Conservation (phyloP, 2,888 invertebrate species). For the Aspidapion aeneum region DNA sequence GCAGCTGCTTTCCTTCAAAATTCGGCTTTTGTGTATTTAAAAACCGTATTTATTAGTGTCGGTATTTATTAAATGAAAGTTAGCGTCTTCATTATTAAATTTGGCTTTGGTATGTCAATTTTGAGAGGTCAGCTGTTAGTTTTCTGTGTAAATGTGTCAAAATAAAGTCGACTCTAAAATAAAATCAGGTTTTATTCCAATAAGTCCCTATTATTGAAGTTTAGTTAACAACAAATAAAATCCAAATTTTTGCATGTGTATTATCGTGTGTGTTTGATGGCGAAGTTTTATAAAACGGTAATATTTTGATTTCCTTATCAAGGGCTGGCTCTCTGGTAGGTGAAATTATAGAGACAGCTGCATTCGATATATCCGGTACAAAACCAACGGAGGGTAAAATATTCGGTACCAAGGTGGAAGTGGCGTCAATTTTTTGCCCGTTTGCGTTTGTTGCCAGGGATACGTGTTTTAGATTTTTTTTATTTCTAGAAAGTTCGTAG, state of each 20-base stretch:
- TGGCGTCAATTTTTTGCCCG: constrained; percentile 20
- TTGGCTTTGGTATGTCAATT: too few species aligned
- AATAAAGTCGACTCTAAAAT: too few species aligned
- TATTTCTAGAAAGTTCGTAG: too few species aligned
- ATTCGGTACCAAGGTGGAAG: constrained; percentile 19
- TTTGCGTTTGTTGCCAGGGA: neutral
- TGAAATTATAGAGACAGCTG: constrained; percentile 24
- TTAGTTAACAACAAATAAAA: neutral
- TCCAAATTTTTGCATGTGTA: neutral
- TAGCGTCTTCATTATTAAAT: too few species aligned
- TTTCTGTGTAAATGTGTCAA: too few species aligned
- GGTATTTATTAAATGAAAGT: too few species aligned
- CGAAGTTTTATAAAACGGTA: neutral
- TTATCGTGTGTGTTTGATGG: neutral
- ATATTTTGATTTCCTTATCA: neutral
- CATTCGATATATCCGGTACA: constrained; percentile 24
- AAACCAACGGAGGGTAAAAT: constrained; percentile 28
- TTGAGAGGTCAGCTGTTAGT: too few species aligned
- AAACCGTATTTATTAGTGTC: too few species aligned
- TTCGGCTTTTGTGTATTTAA: too few species aligned
- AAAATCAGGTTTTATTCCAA: too few species aligned
- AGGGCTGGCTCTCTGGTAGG: neutral
- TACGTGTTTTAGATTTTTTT: neutral
- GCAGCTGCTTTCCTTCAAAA: too few species aligned
- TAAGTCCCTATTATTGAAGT: too few species aligned